Base-by-base conservation (phyloP, 1,140 invertebrate species). In the Sipha flava region DNA sequence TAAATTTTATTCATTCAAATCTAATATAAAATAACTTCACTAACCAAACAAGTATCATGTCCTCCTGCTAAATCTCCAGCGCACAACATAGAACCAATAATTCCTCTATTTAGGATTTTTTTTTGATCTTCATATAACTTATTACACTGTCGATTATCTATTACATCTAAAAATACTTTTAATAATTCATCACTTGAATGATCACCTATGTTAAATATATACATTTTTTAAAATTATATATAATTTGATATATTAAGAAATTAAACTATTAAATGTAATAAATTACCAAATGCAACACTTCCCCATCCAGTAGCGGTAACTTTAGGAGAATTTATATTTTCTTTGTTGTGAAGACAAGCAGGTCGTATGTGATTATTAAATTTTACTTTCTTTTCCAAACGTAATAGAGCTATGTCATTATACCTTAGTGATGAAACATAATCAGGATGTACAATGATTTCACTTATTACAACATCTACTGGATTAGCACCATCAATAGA, bases 11-110 rank as follows among this genome's bases (percentile, higher is more conserved):
- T 37, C 5, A n/a, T 64, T 64, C 12, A 29, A n/a, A 18, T 70
- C n/a, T 2, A 45, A 26, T 29, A 18, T 5, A 34, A 4, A 40
- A 52, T 73, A 54, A 54, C 43, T 54, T 16, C 18, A 37, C 81
- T 80, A 83, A 90, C 91, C 87, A 92, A 91, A 83, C 93, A 94
- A 0, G 93, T 92, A 82, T 94, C 93, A 82, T 90, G 90, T 5
- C 92, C 92, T 0, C 92, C 92, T 47, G 88, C 45, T 7, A 82
- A 72, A 49, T 82, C 85, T 49, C 92, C 93, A 0, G 92, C 93
- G 83, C 93, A 94, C 54, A 95, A 82, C 86, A 93, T 91, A 0
- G 85, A 86, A 4, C 86, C 81, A 10, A 86, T 45, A 18, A 90
- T 88, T 0, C 91, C 90, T 21, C 85, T 83, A 0, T 86, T 85